A percentile compares a stretch with the other conserved stretches of the same genome.
Conservation (phyloP, 2,113 vertebrate species). For the Scartelaos histophorus region DNA sequence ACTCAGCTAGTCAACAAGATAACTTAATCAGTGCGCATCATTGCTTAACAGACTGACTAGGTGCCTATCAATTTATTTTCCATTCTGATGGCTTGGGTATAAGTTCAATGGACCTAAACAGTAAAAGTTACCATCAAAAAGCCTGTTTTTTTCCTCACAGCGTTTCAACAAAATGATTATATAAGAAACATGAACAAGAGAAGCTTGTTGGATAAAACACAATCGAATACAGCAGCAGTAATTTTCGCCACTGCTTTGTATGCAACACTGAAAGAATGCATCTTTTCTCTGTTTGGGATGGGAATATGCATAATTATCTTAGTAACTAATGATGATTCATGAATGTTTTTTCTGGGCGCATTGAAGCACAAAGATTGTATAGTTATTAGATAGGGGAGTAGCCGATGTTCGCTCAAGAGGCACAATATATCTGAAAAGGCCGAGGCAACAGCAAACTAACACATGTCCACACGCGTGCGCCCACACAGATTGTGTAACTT, state of each 20-base stretch:
- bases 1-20: no score
- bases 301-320: conserved; percentile 57
- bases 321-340: conserved; percentile 76
- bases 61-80: no score
- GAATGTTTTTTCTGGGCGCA: conserved; percentile 59
- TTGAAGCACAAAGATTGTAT: conserved; percentile 56
- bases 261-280: background rate
- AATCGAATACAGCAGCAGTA: background rate
- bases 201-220: background rate
- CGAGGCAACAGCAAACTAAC: conserved; percentile 18
- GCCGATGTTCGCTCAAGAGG: conserved; percentile 45
- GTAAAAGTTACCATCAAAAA: no score
- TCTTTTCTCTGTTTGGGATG: conserved; percentile 17
- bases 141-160: no score
- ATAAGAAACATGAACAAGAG: background rate
- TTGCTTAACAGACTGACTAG: no score
- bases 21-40: no score
- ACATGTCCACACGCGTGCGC: conserved; percentile 12
- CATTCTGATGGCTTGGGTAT: no score
- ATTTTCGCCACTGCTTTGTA: background rate
- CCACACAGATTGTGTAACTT: conserved; percentile 34
- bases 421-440: conserved; percentile 33
- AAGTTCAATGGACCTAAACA: no score
- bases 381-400: conserved; percentile 26
- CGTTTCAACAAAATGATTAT: no score